Evolutionary conservation across 2,888 invertebrate species (phyloP).

Genomic region (Atherix ibis): DNA sequence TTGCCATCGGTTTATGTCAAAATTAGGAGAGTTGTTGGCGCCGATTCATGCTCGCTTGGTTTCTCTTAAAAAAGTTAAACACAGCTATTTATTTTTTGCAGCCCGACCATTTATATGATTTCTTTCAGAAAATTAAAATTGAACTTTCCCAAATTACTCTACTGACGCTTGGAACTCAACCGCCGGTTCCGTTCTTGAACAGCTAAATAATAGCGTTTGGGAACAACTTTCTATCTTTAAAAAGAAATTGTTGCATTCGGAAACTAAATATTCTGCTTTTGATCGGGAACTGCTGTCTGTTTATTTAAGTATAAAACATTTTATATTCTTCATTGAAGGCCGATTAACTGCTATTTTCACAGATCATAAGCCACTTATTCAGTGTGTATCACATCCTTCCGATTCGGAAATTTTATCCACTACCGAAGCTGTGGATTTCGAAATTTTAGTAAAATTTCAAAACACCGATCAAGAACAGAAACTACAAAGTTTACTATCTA

Average conservation of each 20-base stretch:
- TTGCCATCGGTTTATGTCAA: slow-evolving; percentile 3
- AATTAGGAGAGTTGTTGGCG: not conserved
- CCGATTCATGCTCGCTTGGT: not conserved
- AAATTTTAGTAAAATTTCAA: not conserved
- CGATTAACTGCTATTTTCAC: not conserved
- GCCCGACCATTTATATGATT: not conserved
- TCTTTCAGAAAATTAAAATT: not conserved
- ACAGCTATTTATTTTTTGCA: not conserved
- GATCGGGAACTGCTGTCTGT: slow-evolving; percentile 14
- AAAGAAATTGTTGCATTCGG: slow-evolving; percentile 12
- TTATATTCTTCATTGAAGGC: not conserved
- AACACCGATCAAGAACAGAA: not conserved
- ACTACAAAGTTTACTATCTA: not conserved
- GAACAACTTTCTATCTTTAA: slow-evolving; percentile 15
- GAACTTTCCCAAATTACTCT: not conserved
- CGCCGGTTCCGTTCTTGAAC: slow-evolving; percentile 14
- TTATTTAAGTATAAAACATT: too few species aligned
- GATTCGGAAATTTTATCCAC: not conserved
- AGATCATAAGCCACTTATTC: too few species aligned
- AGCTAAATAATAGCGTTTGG: slow-evolving; percentile 10
- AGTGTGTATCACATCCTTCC: not conserved
- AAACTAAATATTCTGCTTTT: slow-evolving; percentile 16
- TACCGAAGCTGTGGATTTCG: not conserved
- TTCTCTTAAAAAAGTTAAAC: not conserved
- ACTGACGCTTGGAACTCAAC: slow-evolving; percentile 11